Evolutionary conservation across 1,140 invertebrate species (phyloP).

Genomic region (Aphelenchoides besseyi): DNA sequence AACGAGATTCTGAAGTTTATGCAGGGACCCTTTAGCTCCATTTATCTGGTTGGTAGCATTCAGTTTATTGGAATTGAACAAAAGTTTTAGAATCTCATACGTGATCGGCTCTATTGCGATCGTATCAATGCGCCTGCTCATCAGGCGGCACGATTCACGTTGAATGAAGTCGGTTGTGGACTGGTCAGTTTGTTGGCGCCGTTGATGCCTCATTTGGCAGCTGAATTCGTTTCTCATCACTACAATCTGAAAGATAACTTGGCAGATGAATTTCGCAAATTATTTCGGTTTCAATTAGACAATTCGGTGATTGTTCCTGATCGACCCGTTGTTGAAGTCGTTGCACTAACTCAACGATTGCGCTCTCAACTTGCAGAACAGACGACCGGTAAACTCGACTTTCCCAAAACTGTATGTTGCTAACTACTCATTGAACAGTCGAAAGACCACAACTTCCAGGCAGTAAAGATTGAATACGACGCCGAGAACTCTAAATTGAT

Average conservation of each 20-base stretch:
- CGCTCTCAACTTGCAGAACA: conserved; percentile 2
- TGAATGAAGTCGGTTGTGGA: conserved; percentile 39
- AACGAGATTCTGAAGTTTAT: conserved; percentile 56
- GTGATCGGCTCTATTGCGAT: conserved; percentile 62
- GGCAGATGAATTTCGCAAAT: neutral
- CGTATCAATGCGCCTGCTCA: conserved; percentile 34
- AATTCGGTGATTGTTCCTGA: conserved; percentile 18
- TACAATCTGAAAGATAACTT: conserved; percentile 28
- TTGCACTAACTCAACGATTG: conserved; percentile 10
- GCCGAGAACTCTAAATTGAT: conserved; percentile 7
- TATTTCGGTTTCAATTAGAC: neutral
- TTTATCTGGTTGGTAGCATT: conserved; percentile 51
- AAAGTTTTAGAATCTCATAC: conserved; percentile 53
- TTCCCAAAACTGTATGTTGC: conserved; percentile 39
- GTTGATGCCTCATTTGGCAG: conserved; percentile 53
- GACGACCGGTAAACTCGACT: conserved; percentile 29
- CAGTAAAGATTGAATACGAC: conserved; percentile 16
- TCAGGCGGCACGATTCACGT: conserved; percentile 48
- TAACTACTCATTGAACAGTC: neutral
- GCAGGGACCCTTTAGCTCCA: conserved; percentile 46
- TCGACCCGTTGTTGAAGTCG: conserved; percentile 1
- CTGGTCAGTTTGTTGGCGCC: conserved; percentile 51
- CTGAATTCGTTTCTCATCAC: conserved; percentile 50
- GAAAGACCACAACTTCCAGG: conserved; percentile 22
- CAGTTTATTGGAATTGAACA: too few species aligned